Evolutionary conservation across 2,113 vertebrate species (phyloP).

Genomic region (Pimephales promelas): DNA sequence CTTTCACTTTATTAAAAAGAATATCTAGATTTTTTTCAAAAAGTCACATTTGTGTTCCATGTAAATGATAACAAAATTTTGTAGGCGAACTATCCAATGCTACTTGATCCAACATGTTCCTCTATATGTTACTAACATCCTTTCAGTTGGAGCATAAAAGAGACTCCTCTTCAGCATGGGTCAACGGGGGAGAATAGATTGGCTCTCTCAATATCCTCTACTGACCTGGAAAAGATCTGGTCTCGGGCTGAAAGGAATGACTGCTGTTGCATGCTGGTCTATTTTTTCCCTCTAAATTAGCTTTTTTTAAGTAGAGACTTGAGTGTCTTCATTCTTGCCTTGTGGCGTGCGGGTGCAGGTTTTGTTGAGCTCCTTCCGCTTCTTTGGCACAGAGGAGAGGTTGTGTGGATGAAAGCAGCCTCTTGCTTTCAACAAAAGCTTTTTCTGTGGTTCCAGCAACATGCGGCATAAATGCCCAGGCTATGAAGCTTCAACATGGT

Average conservation of each 20-base stretch:
- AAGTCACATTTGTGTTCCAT: background rate
- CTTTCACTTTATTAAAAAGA: background rate
- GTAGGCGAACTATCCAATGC: background rate
- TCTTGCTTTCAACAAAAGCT: constrained; percentile 24
- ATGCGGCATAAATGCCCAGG: background rate
- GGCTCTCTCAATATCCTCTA: constrained; percentile 60
- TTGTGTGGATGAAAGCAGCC: constrained; percentile 18
- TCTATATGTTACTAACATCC: background rate
- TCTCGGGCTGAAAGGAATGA: constrained; percentile 55
- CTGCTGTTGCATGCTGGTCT: constrained; percentile 41
- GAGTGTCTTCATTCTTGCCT: constrained; percentile 34
- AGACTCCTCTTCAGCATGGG: constrained; percentile 32
- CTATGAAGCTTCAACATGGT: background rate
- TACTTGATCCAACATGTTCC: background rate
- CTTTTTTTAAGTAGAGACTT: constrained; percentile 28
- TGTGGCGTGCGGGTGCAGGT: constrained; percentile 14
- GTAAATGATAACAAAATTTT: background rate
- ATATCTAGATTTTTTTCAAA: background rate
- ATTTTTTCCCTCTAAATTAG: constrained; percentile 48
- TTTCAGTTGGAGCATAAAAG: constrained; percentile 43
- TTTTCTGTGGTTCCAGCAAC: background rate
- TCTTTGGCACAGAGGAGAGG: constrained; percentile 31
- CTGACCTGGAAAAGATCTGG: constrained; percentile 75
- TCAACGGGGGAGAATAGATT: constrained; percentile 56
- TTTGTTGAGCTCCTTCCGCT: constrained; percentile 57